phyloP scores from a whole-genome alignment of 2,888 invertebrate genomes.

The Lamproptera curius region DNA sequence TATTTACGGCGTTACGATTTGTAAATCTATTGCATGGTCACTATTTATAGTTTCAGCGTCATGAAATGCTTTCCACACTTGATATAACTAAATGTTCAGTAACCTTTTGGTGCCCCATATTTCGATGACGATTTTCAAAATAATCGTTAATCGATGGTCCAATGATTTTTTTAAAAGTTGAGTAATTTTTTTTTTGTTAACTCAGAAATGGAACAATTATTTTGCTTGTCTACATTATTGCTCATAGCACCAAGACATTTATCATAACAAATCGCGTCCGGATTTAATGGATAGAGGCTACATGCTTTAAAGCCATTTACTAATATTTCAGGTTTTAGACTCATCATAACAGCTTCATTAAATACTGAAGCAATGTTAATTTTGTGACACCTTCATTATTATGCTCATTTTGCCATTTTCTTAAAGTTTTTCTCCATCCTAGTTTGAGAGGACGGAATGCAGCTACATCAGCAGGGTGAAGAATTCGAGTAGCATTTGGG shows the following conservation, averaged over 20 bases:
- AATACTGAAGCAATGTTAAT: slow-evolving; percentile 23
- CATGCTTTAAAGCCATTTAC: slow-evolving; percentile 1
- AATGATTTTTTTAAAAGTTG: neutral
- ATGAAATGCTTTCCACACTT: slow-evolving; percentile 2
- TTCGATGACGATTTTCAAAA: neutral
- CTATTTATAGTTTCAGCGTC: neutral
- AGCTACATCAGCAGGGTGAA: slow-evolving; percentile 36
- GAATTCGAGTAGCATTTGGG: slow-evolving; percentile 27
- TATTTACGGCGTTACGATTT: neutral
- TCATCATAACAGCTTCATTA: slow-evolving; percentile 1
- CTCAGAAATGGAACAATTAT: neutral
- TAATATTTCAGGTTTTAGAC: slow-evolving; percentile 11
- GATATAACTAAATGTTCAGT: neutral
- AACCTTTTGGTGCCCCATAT: neutral
- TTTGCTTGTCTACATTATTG: neutral
- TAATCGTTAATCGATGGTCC: neutral
- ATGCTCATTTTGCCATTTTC: slow-evolving; percentile 19
- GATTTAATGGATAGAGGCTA: neutral
- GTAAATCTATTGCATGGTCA: slow-evolving; percentile 1
- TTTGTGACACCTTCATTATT: slow-evolving; percentile 21
- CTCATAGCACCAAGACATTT: neutral
- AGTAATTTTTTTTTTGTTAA: neutral
- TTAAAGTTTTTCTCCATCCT: slow-evolving; percentile 22
- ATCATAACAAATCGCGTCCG: slow-evolving; percentile 1
- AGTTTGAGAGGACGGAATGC: slow-evolving; percentile 30